These are phyloP conservation scores for Drosophila gunungcola DNA, from an alignment of 1,140 invertebrate species.

Conservation along the genomic window DNA sequence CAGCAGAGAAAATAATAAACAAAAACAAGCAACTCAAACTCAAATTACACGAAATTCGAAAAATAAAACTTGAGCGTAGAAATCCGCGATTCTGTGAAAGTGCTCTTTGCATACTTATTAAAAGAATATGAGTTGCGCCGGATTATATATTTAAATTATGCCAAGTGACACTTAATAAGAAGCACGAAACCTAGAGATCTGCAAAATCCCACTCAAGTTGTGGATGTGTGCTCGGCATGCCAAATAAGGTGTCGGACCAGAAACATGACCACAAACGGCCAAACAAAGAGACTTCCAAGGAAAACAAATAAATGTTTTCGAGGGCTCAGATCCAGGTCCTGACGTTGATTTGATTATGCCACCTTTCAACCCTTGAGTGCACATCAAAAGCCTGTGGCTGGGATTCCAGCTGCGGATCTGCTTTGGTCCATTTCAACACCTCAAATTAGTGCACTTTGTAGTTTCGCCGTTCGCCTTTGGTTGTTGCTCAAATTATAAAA, in stretches of 20 bases:
- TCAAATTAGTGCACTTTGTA: conserved; percentile 81
- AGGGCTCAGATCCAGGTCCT: conserved; percentile 3
- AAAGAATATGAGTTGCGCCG: conserved; percentile 54
- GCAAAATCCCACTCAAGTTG: conserved; percentile 12
- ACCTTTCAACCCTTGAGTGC: conserved; percentile 70
- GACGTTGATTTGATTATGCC: conserved; percentile 74
- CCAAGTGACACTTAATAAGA: conserved; percentile 64
- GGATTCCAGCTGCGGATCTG: neutral
- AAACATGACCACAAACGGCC: conserved; percentile 33
- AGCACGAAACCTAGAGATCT: conserved; percentile 3
- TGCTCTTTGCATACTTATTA: conserved; percentile 77
- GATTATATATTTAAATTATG: conserved; percentile 74
- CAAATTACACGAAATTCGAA: conserved; percentile 47
- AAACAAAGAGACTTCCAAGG: conserved; percentile 39
- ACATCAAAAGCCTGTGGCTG: conserved; percentile 68
- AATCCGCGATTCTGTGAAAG: conserved; percentile 10
- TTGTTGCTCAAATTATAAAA: conserved; percentile 42
- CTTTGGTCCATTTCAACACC: conserved; percentile 53
- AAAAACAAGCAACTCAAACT: conserved; percentile 44
- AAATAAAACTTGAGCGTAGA: conserved; percentile 20
- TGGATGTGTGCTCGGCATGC: conserved; percentile 44
- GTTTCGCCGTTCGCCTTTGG: conserved; percentile 48
- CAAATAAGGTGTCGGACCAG: conserved; percentile 40
- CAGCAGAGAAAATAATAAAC: conserved; percentile 32
- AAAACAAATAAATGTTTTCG: conserved; percentile 33